These are phyloP conservation scores for Gallinago solitaria DNA, from an alignment of 2,797 vertebrate genomes.

Conservation along the genomic window DNA sequence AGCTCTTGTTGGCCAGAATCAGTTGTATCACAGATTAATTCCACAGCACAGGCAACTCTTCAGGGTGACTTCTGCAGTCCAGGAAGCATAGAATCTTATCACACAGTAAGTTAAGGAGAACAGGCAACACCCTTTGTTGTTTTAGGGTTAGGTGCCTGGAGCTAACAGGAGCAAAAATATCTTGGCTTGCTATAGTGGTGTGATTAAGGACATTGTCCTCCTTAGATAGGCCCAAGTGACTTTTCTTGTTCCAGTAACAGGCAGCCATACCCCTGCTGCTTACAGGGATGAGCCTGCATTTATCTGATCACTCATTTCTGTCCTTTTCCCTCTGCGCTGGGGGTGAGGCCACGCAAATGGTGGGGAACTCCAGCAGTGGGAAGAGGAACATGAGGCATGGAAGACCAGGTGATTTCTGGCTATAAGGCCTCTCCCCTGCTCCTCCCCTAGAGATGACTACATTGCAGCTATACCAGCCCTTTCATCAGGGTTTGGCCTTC, in stretches of 20 bases:
- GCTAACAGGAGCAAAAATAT: not conserved
- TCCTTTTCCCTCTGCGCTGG: not conserved
- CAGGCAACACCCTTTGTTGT: not conserved
- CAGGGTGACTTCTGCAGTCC: not conserved
- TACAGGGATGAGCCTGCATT: not conserved
- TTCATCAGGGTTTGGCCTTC: not conserved
- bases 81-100: not conserved
- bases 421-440: not conserved
- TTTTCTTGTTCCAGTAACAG: not conserved
- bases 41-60: not conserved
- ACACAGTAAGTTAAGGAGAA: not conserved
- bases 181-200: not conserved
- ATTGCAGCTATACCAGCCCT: not conserved
- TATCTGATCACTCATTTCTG: not conserved
- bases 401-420: not conserved
- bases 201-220: not conserved
- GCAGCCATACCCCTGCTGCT: not conserved
- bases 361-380: not conserved
- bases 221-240: not conserved
- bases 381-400: not conserved
- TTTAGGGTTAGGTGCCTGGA: not conserved
- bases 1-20: not conserved
- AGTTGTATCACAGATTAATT: not conserved
- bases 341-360: not conserved
- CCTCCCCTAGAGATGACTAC: not conserved